Conservation (phyloP, 1,140 invertebrate genomes). For the Elymnias hypermnestra region DNA sequence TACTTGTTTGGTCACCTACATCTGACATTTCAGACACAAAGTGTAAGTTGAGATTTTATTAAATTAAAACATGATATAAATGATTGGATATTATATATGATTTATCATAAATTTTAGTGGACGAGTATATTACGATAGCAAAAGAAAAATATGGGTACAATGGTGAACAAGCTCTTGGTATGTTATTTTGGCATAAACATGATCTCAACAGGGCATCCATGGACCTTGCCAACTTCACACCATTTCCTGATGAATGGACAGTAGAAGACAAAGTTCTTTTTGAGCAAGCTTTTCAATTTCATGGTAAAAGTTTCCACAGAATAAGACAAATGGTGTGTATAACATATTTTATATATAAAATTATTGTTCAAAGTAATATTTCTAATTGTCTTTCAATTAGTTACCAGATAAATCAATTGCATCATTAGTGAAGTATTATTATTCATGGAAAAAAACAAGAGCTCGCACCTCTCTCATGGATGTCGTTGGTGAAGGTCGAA, state of each 20-base stretch:
- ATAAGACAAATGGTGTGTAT: conserved; percentile 95
- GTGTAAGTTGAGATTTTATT: conserved; percentile 78
- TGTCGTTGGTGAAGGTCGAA: conserved; percentile 75
- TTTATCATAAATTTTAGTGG: conserved; percentile 79
- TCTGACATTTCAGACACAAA: conserved; percentile 90
- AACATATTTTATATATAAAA: neutral
- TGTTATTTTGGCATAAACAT: conserved; percentile 99
- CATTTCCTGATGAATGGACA: conserved; percentile 98
- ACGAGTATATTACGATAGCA: conserved; percentile 95
- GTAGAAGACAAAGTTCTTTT: conserved; percentile 98
- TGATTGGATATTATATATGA: neutral
- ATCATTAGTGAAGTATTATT: conserved; percentile 97
- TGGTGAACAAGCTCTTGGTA: conserved; percentile 96
- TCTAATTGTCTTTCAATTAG: conserved; percentile 30
- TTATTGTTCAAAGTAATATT: neutral
- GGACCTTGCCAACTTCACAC: conserved; percentile 97
- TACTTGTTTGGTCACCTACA: conserved; percentile 96
- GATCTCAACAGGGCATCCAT: conserved; percentile 93
- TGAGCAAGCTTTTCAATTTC: conserved; percentile 98
- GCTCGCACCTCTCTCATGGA: conserved; percentile 96
- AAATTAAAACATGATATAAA: neutral
- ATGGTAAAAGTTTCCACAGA: conserved; percentile 98
- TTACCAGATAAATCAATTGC: conserved; percentile 97
- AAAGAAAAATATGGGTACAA: conserved; percentile 99
- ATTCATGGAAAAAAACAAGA: conserved; percentile 98